A percentile compares a stretch with the other conserved stretches of the same genome.
phyloP scores from a whole-genome alignment of 2,888 invertebrate genomes.

The Scaptodrosophila latifasciaeformis region DNA sequence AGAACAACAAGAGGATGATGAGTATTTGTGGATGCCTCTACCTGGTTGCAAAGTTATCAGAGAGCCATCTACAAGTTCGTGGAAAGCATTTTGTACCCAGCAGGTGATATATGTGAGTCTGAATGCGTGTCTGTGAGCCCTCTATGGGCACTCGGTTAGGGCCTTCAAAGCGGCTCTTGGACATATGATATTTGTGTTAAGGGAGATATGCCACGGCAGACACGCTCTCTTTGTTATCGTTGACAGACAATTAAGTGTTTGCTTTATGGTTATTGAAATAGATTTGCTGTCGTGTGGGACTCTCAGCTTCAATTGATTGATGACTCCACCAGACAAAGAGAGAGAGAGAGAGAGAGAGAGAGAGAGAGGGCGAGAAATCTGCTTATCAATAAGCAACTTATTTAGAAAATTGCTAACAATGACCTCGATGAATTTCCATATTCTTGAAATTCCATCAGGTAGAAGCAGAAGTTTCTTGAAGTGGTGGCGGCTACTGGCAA shows the following conservation, averaged over 20 bases:
- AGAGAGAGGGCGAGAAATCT: slow-evolving; percentile 12
- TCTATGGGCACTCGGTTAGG: too few relatives aligned
- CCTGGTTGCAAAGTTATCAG: not conserved
- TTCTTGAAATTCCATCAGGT: too few relatives aligned
- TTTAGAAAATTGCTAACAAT: too few relatives aligned
- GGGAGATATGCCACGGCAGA: not conserved
- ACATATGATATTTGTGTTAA: slow-evolving; percentile 63
- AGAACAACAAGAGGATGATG: slow-evolving; percentile 19
- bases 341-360: slow-evolving; percentile 2
- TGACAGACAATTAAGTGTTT: slow-evolving; percentile 70
- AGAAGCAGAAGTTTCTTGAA: too few relatives aligned
- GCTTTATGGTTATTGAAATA: slow-evolving; percentile 69
- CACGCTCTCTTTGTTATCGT: slow-evolving; percentile 64
- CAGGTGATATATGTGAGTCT: slow-evolving; percentile 63
- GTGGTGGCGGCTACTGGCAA: slow-evolving; percentile 45
- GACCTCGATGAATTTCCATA: too few relatives aligned
- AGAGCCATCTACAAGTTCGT: slow-evolving; percentile 56
- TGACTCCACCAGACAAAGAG: slow-evolving; percentile 35
- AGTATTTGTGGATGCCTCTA: slow-evolving; percentile 39
- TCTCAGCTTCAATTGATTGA: slow-evolving; percentile 49
- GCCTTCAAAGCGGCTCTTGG: slow-evolving; percentile 21
- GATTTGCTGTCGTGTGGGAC: slow-evolving; percentile 29
- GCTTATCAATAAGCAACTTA: too few relatives aligned
- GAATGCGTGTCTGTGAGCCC: slow-evolving; percentile 31
- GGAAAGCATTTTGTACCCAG: slow-evolving; percentile 66